Percentiles rank a stretch among this genome's conserved stretches.
phyloP scores from a whole-genome alignment of 2,113 vertebrate species.

The Pituophis catenifer region DNA sequence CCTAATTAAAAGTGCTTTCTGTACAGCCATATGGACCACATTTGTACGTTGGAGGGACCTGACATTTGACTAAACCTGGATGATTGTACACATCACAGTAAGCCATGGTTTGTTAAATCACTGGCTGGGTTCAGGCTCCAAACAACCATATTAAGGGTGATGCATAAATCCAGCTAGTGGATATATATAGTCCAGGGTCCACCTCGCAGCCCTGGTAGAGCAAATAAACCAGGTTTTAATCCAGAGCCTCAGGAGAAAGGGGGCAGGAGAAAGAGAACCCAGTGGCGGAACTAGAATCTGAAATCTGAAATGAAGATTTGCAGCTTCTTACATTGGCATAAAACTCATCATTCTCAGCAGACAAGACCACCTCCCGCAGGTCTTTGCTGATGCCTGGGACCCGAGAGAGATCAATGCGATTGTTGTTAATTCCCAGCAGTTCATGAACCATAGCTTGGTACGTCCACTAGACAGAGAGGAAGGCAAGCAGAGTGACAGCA shows the following conservation, averaged over 20 bases:
- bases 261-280: fast-evolving
- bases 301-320: fast-evolving
- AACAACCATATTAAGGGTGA: neutral
- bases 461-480: slow-evolving; percentile 80
- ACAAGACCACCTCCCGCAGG: slow-evolving; percentile 90
- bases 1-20: neutral
- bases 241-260: neutral
- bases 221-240: neutral
- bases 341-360: slow-evolving; percentile 94
- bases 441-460: slow-evolving; percentile 99
- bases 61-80: neutral
- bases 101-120: neutral
- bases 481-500: neutral
- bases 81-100: neutral
- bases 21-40: neutral
- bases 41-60: neutral
- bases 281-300: neutral
- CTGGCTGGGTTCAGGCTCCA: neutral
- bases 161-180: neutral
- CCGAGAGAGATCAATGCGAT: slow-evolving; percentile 90
- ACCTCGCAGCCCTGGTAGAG: neutral
- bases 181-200: neutral
- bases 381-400: slow-evolving; percentile 92
- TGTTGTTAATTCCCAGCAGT: slow-evolving; percentile 93
- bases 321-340: slow-evolving; percentile 85